A percentile compares a stretch with the other conserved stretches of the same genome.
Evolutionary conservation across 2,797 vertebrate species (phyloP).

Genomic region (Scolopax bukidnonensis): DNA sequence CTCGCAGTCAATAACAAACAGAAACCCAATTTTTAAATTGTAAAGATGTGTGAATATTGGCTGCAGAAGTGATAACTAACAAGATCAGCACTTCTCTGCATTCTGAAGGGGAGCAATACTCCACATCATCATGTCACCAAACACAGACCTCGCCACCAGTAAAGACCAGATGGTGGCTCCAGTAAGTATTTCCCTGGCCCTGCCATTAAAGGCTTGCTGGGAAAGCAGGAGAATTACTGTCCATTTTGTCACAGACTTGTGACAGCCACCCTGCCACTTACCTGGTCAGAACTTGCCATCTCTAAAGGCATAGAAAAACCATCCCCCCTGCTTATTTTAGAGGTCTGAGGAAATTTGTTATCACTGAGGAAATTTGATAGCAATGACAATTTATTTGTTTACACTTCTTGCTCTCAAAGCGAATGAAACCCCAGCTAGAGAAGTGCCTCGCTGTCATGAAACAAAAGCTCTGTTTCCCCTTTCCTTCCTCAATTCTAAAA

Average conservation of each 20-base stretch:
- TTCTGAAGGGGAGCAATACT: not conserved
- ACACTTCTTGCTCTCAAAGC: not conserved
- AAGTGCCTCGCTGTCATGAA: not conserved
- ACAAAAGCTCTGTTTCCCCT: not conserved
- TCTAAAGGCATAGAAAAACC: not conserved
- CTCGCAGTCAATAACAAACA: not conserved
- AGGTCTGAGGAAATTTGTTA: not conserved
- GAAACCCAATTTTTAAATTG: not conserved
- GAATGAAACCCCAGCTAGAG: not conserved
- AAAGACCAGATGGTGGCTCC: not conserved
- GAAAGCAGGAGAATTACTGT: not conserved
- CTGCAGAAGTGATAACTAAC: not conserved
- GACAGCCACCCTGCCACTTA: not conserved
- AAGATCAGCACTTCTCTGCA: not conserved
- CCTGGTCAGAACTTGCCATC: not conserved
- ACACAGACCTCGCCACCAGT: not conserved
- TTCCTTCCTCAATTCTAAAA: not conserved
- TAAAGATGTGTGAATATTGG: not conserved
- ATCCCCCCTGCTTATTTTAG: not conserved
- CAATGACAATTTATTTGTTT: not conserved
- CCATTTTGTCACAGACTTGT: not conserved
- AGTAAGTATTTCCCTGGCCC: not conserved
- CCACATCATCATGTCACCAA: accelerated
- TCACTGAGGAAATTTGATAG: not conserved
- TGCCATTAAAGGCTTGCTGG: not conserved